Evolutionary conservation across 2,113 vertebrate genomes (phyloP).

Genomic region (Cyphomyrus plagiostoma): DNA sequence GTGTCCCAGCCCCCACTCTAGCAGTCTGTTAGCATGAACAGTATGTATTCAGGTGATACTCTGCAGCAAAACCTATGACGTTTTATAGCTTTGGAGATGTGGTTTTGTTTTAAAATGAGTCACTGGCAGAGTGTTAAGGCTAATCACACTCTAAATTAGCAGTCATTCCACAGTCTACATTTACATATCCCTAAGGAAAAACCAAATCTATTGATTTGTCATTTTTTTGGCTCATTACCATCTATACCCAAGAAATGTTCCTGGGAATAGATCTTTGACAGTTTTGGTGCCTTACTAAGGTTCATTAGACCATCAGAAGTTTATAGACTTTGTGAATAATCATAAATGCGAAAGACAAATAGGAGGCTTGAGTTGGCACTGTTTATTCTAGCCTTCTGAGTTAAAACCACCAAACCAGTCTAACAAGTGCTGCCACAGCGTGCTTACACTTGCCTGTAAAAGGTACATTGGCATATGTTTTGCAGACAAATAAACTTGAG

Average conservation of each 20-base stretch:
- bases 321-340: background rate
- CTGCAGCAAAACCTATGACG: background rate
- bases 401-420: conserved; percentile 14
- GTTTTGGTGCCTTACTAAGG: background rate
- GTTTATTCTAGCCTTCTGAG: background rate
- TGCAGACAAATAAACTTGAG: background rate
- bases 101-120: background rate
- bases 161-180: background rate
- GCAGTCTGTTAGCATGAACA: conserved; percentile 25
- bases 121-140: background rate
- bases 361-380: background rate
- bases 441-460: conserved; percentile 7
- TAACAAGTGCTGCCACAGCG: background rate
- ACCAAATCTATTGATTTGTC: background rate
- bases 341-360: background rate
- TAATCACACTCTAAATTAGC: background rate
- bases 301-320: background rate
- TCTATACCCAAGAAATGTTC: background rate
- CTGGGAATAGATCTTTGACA: background rate
- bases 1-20: conserved; percentile 31
- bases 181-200: background rate
- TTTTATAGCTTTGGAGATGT: background rate
- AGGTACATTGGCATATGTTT: background rate
- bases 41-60: conserved; percentile 10
- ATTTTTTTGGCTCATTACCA: background rate